These are phyloP conservation scores for Ephestia elutella DNA, from an alignment of 1,140 invertebrate genomes.

Conservation along the genomic window DNA sequence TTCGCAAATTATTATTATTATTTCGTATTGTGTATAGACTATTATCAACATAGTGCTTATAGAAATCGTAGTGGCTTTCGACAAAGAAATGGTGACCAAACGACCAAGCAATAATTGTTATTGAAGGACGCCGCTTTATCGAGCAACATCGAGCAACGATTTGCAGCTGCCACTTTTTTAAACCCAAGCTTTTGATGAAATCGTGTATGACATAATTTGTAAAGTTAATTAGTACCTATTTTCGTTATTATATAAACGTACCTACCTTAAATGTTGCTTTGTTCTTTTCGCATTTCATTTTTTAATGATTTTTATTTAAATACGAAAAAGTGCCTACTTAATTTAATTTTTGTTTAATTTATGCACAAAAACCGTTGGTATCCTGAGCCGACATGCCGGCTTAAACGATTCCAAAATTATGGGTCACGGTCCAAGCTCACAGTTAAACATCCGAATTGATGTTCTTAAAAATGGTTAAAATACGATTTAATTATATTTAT, in stretches of 20 bases:
- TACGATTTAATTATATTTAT: constrained; percentile 27
- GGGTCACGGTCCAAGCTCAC: constrained; percentile 3
- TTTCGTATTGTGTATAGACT: too few relatives aligned
- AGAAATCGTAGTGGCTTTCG: too few relatives aligned
- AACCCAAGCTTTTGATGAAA: constrained; percentile 17
- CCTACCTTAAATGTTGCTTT: too few relatives aligned
- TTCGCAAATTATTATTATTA: too few relatives aligned
- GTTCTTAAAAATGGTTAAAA: constrained; percentile 17
- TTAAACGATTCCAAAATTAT: constrained; percentile 7
- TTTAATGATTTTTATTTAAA: too few relatives aligned
- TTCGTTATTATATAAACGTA: too few relatives aligned
- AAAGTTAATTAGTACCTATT: background rate
- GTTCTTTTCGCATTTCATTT: background rate
- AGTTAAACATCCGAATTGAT: constrained; percentile 6
- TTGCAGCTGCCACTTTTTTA: constrained; percentile 52
- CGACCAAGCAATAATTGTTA: too few relatives aligned
- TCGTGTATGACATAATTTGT: too few relatives aligned
- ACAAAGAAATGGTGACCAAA: too few relatives aligned
- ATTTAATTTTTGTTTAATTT: background rate
- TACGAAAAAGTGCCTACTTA: background rate
- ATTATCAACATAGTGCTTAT: too few relatives aligned
- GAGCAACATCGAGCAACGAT: constrained; percentile 10
- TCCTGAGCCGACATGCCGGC: background rate
- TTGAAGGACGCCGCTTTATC: too few relatives aligned
- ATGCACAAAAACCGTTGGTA: background rate